Base-by-base conservation (phyloP, 92 coral and sea anemone species). In the Actinernus sp. region DNA sequence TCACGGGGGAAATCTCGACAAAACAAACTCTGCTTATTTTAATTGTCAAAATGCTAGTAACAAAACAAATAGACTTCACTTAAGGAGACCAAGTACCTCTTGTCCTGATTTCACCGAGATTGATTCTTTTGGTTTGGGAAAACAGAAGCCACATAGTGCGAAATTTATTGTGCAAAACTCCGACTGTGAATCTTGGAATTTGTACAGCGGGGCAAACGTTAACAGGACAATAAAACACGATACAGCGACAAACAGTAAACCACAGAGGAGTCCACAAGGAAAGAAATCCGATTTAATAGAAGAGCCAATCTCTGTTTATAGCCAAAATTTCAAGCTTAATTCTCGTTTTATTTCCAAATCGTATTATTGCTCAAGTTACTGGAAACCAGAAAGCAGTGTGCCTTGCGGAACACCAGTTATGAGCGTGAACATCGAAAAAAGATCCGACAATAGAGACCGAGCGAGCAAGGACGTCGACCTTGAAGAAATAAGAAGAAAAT, bases 321-420 rank as follows among this genome's bases (percentile, higher is more conserved):
- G 74, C n/a, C 72, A 81, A 56, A 73, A 22, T n/a, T 73, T 81
- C 41, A 57, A 51, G 6, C 66, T 63, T 9, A 81, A 81, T 32
- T 41, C 88, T 37, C 56, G 76, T 10, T 65, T 81, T 39, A 20
- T 73, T 30, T 81, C 82, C 12, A 73, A 73, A 32, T 53, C 81
- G 2, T 63, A 73, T 28, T 65, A 73, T 29, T 76, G 67, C 3
- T 37, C 49, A 21, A 38, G 57, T 40, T 74, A 73, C 45, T 81
- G 88, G 88, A 81, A 41, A 55, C 88, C 79, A 48, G 64, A 55
- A 26, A 73, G 14, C 13, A 81, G 88, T 50, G 26, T 74, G 17
- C 65, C 82, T 22, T 49, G 28, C 11, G 49, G 31, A 28, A 31
- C 41, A 27, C 22, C 76, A 36, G 30, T 23, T 45, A 45, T 39